Conservation (phyloP, 2,888 invertebrate genomes). For the Therioaphis trifolii region DNA sequence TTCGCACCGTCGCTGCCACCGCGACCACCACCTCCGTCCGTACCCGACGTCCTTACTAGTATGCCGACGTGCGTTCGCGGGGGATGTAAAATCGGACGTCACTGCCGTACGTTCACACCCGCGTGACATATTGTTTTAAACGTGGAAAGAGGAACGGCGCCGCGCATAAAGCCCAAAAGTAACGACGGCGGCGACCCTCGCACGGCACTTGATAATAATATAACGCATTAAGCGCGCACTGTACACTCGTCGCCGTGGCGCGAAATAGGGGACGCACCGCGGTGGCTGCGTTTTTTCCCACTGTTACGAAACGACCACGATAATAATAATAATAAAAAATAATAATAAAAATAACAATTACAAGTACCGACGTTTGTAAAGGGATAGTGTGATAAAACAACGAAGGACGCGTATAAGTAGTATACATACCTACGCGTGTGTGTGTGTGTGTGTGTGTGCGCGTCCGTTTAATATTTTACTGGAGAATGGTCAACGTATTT, state of each 20-base stretch:
- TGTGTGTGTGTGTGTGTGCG: too few species aligned
- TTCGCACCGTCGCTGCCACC: background rate
- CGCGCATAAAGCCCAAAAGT: conserved; percentile 58
- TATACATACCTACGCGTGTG: too few species aligned
- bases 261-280: background rate
- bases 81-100: background rate
- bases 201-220: too few species aligned
- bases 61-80: background rate
- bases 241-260: too few species aligned
- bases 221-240: background rate
- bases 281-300: conserved; percentile 60
- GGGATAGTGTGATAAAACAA: background rate
- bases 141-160: background rate
- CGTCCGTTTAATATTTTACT: too few species aligned
- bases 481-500: too few species aligned
- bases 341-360: conserved; percentile 5
- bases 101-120: conserved; percentile 27
- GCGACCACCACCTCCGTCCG: background rate
- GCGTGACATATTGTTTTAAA: conserved; percentile 58
- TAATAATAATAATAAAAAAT: conserved; percentile 24
- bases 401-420: background rate
- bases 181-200: conserved; percentile 35
- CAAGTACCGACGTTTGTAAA: background rate
- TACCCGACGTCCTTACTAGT: too few species aligned
- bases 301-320: conserved; percentile 3